Evolutionary conservation across 2,113 vertebrate species (phyloP).

Genomic region (Menura novaehollandiae): DNA sequence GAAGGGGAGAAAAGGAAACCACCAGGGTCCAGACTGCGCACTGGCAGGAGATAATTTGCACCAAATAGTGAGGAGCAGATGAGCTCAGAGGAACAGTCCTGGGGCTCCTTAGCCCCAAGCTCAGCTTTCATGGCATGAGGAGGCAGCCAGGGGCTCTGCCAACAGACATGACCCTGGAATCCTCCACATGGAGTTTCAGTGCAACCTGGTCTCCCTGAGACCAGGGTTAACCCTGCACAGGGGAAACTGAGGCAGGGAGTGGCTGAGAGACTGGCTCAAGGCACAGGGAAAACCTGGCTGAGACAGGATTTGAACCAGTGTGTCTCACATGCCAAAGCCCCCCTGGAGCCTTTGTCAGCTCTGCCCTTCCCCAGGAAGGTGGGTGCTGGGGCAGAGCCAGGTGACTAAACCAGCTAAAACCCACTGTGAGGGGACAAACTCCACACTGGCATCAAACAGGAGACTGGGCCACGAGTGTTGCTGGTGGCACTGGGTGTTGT

Average conservation of each 20-base stretch:
- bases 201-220: not conserved
- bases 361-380: not conserved
- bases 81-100: not conserved
- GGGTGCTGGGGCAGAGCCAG: not conserved
- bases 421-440: not conserved
- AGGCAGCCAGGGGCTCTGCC: not conserved
- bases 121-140: not conserved
- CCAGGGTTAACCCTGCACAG: not conserved
- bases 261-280: not conserved
- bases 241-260: not conserved
- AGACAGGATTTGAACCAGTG: not conserved
- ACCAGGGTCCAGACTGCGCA: fast-evolving
- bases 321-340: not conserved
- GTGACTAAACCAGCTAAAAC: not conserved
- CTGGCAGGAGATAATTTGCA: not conserved
- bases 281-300: not conserved
- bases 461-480: not conserved
- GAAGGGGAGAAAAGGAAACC: not conserved
- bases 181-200: not conserved
- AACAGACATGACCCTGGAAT: not conserved
- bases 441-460: not conserved
- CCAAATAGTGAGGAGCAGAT: not conserved
- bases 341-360: not conserved
- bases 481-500: not conserved
- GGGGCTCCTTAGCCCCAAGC: not conserved